These are phyloP conservation scores for Chironomus striatipennis DNA, from an alignment of 1,140 invertebrate genomes.

Conservation along the genomic window DNA sequence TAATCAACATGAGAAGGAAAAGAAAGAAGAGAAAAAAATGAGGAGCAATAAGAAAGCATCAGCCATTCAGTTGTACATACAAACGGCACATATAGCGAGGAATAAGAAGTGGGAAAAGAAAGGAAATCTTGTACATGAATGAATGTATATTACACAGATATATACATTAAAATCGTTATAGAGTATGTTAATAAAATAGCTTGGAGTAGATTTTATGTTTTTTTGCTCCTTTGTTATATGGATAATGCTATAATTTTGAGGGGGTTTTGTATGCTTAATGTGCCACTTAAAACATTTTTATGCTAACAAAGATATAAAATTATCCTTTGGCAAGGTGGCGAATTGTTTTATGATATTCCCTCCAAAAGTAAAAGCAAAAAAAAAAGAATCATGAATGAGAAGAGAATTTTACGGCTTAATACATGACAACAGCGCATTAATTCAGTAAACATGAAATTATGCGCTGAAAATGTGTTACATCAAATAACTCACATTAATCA, in stretches of 20 bases:
- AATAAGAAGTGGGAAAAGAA: not conserved
- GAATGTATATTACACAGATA: not conserved
- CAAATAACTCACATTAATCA: conserved; percentile 21
- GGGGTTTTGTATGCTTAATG: conserved; percentile 18
- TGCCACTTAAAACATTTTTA: conserved; percentile 20
- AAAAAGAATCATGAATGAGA: not conserved
- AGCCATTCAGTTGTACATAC: not conserved
- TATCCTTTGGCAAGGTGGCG: conserved; percentile 21
- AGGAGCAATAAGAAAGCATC: not conserved
- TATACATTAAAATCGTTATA: conserved; percentile 18
- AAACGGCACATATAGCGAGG: not conserved
- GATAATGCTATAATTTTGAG: conserved; percentile 22
- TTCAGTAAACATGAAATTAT: conserved; percentile 24
- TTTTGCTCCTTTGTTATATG: not conserved
- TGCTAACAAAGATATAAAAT: conserved; percentile 22
- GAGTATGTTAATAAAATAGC: conserved; percentile 22
- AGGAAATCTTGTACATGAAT: no score
- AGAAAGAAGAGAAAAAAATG: conserved; percentile 4
- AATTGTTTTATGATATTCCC: conserved; percentile 23
- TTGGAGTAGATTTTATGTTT: conserved; percentile 23
- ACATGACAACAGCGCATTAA: conserved; percentile 23
- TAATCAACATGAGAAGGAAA: not conserved
- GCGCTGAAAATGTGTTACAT: conserved; percentile 19
- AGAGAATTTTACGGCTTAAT: conserved; percentile 17
- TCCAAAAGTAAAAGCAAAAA: not conserved